Percentiles rank a stretch among this genome's conserved stretches.
Evolutionary conservation across 2,888 invertebrate species (phyloP).

Genomic region (Glyphotaelius pellucidus): DNA sequence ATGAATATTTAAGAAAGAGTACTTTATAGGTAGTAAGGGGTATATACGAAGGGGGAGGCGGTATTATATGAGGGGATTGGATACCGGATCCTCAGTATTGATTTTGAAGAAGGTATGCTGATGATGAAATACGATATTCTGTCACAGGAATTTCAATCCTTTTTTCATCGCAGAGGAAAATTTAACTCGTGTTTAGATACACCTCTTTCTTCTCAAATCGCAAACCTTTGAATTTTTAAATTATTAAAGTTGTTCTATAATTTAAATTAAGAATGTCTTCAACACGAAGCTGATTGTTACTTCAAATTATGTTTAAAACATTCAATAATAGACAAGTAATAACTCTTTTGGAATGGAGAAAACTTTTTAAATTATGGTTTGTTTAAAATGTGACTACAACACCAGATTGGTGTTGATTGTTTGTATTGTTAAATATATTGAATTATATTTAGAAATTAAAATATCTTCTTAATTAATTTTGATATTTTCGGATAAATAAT

Average conservation of each 20-base stretch:
- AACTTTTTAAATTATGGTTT: slow-evolving; percentile 8
- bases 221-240: not conserved
- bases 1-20: slow-evolving; percentile 67
- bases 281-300: slow-evolving; percentile 29
- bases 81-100: slow-evolving; percentile 63
- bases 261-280: slow-evolving; percentile 25
- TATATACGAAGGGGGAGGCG: slow-evolving; percentile 52
- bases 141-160: slow-evolving; percentile 55
- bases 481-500: not conserved
- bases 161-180: slow-evolving; percentile 32
- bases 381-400: slow-evolving; percentile 7
- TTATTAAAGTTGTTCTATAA: not conserved
- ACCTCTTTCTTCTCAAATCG: not conserved
- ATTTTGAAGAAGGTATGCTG: slow-evolving; percentile 63
- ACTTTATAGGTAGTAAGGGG: slow-evolving; percentile 52
- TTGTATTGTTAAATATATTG: not conserved
- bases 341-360: not conserved
- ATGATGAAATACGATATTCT: slow-evolving; percentile 60
- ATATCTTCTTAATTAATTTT: not conserved
- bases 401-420: not conserved
- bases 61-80: slow-evolving; percentile 55
- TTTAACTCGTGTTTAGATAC: slow-evolving; percentile 2
- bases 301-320: slow-evolving; percentile 23
- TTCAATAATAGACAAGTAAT: slow-evolving; percentile 7
- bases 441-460: not conserved